phyloP scores from a whole-genome alignment of 2,797 vertebrate species.

The Coranthus polyacanthus region DNA sequence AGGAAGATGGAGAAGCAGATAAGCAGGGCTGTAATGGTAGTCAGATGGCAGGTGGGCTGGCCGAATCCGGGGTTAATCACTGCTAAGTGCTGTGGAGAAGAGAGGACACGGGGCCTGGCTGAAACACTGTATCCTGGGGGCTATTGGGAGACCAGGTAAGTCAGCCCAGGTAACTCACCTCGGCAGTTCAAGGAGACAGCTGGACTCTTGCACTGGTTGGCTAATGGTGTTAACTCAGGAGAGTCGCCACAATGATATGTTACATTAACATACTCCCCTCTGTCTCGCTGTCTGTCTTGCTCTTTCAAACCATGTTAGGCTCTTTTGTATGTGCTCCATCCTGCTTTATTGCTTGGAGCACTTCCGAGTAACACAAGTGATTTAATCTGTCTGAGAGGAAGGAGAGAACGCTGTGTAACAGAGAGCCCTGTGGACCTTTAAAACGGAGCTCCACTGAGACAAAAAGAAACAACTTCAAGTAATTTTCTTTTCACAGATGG shows the following conservation, averaged over 20 bases:
- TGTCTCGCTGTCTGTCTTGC: constrained; percentile 53
- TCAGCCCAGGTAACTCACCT: constrained; percentile 79
- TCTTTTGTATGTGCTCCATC: constrained; percentile 74
- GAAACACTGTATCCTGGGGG: constrained; percentile 83
- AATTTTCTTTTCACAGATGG: constrained; percentile 37
- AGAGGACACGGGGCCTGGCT: constrained; percentile 76
- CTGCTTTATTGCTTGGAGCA: constrained; percentile 75
- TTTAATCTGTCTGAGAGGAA: constrained; percentile 78
- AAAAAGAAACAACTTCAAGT: constrained; percentile 37
- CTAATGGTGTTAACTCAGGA: constrained; percentile 77
- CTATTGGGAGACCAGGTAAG: constrained; percentile 77
- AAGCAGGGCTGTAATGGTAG: constrained; percentile 86
- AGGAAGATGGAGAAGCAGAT: constrained; percentile 85
- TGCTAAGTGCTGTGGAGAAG: constrained; percentile 88
- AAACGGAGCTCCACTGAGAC: constrained; percentile 25
- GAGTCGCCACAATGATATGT: constrained; percentile 69
- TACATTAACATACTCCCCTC: constrained; percentile 66
- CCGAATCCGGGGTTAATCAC: constrained; percentile 87
- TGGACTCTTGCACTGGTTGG: constrained; percentile 54
- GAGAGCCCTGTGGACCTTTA: constrained; percentile 40
- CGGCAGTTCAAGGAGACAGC: constrained; percentile 61
- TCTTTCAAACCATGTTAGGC: constrained; percentile 73
- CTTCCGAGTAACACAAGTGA: constrained; percentile 79
- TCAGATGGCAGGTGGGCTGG: constrained; percentile 88
- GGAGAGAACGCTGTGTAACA: constrained; percentile 60